Base-by-base conservation (phyloP, 2,113 vertebrate genomes). In the Clarias macrocephalus region DNA sequence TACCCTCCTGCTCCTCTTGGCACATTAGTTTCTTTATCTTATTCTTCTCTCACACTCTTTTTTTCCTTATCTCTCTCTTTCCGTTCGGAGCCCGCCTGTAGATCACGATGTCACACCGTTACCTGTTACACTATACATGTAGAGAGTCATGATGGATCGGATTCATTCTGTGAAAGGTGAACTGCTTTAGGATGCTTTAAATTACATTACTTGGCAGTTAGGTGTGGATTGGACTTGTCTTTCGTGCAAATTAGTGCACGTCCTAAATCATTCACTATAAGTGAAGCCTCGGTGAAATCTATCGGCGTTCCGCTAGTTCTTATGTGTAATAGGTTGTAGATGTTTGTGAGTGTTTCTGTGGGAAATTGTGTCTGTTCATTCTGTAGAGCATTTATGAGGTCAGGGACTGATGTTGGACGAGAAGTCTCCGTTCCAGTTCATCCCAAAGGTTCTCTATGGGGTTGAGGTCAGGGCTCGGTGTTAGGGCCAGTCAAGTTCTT, bases 1-100 rank as follows among this genome's bases (percentile, higher is more conserved):
- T 81, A 89, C 72, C 80, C 80, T 84, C 28, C 81, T 59, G 60
- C 70, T 77, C 66, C 79, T 73, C 66, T 82, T 23, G 23, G 57
- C 48, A 68, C 52, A 77, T 83, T 77, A 76, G 21, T 37, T 37
- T 19, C 60, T 65, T 48, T 10, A 52, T 23, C 25, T 56, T 5
- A 33, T 60, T 48, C 63, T n/a, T 81, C 56, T 72, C 56, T 33
- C 30, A 28, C 63, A 37, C 10, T 80, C 23, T 77, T 13, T 21
- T 28, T 5, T 28, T 30, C 3, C 28, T 1, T 48, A 11, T 63
- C 13, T 42, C 83, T 18, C 54, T 25, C 13, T 65, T n/a, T 13
- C 42, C 16, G 6, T 65, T 54, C 25, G 12, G 42, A 56, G 37
- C 28, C 23, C 5, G 21, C 56, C n/a, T 85, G 60, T 23, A 65